Base-by-base conservation (phyloP, 2,888 invertebrate genomes). In the Hypselothyrea guttata region DNA sequence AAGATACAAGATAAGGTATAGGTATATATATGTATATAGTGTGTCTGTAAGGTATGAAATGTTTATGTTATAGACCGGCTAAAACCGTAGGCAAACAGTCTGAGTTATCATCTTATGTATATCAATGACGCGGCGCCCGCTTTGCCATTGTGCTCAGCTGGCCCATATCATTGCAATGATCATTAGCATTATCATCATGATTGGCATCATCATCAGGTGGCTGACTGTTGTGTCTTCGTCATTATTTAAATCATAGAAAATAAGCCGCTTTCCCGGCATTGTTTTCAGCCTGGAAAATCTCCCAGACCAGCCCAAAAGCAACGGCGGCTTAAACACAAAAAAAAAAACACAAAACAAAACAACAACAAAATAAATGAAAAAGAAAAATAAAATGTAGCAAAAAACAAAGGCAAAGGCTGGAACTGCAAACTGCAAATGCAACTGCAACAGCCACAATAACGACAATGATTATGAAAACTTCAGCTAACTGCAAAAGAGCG, bases 251-350 rank as follows among this genome's bases (percentile, higher is more conserved):
- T 84, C 82, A 87, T 86, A 84, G 84, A 79, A 79, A 86, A 79
- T 84, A 86, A 87, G 87, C 87, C 77, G 86, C 87, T 87, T 87
- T 87, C 79, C 83, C 84, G 81, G 65, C 76, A 86, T 87, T 87
- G 87, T 87, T 86, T 84, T 70, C 76, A 78, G 59, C 73, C 79
- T 79, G 71, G 67, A 79, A 74, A 84, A 79, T 81, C 84, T 79
- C 77, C 47, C 81, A 71, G 71, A 59, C 54, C 58, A 22, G 53
- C 52, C 69, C 66, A 59, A 70, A 69, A 70, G 65, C 60, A 16
- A 56, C 66, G 59, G 38, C 51, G 65, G 68, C 70, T 70, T 67
- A 66, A 18, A 62, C 38, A 70, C 47, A 64, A 63, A 27, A 8
- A 49, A 16, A 47, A 45, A 44, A 9, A 22, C 2, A 5, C 16